These are phyloP conservation scores for Ophioninae sp. DNA, from an alignment of 2,888 invertebrate species.

Conservation along the genomic window DNA sequence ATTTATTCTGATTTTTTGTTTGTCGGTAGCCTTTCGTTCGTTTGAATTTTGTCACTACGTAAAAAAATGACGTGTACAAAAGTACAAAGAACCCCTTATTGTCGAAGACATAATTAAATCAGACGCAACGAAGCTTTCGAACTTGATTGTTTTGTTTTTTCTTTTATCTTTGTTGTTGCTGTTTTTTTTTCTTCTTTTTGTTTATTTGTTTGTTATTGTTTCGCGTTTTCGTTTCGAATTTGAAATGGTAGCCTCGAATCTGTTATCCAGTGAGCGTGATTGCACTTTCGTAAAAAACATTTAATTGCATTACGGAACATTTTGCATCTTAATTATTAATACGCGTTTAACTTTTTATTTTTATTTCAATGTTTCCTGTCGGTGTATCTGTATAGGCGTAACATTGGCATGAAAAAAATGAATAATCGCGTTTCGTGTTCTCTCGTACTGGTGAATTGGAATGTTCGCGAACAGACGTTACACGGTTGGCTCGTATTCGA, in stretches of 20 bases:
- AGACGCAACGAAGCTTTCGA: conserved; percentile 54
- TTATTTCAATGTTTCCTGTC: not conserved
- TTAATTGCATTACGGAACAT: conserved; percentile 36
- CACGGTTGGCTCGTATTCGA: conserved; percentile 15
- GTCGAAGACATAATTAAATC: conserved; percentile 69
- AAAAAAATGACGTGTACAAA: conserved; percentile 72
- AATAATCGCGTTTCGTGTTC: conserved; percentile 25
- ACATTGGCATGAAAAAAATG: conserved; percentile 21
- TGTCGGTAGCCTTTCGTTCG: conserved; percentile 42
- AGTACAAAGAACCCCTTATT: conserved; percentile 77
- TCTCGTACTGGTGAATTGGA: conserved; percentile 12
- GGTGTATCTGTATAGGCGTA: not conserved
- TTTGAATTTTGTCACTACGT: conserved; percentile 62
- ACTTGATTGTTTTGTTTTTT: conserved; percentile 10
- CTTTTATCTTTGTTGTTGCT: not conserved
- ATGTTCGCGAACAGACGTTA: conserved; percentile 10
- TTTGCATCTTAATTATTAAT: conserved; percentile 8
- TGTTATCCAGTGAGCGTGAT: not conserved
- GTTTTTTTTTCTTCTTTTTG: conserved; percentile 11
- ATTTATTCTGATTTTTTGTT: conserved; percentile 34
- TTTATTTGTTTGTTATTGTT: conserved; percentile 31
- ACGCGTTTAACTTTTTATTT: conserved; percentile 4
- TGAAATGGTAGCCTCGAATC: conserved; percentile 19
- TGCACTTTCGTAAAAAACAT: conserved; percentile 32
- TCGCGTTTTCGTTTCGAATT: conserved; percentile 26